These are phyloP conservation scores for Adoxophyes honmai DNA, from an alignment of 1,140 invertebrate species.

Conservation along the genomic window DNA sequence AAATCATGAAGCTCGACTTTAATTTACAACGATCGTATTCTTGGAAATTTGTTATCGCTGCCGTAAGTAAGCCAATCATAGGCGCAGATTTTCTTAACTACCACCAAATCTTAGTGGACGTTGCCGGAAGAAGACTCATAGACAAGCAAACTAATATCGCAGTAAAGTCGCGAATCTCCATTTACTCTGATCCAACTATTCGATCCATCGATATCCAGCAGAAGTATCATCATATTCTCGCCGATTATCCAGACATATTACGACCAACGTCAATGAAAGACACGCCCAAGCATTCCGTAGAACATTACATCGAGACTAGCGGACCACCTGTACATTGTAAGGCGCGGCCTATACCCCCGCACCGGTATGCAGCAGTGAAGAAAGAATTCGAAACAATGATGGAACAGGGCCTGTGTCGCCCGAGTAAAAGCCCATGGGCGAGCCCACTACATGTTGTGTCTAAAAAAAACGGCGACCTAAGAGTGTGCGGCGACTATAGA, in stretches of 20 bases:
- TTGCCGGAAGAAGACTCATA: neutral
- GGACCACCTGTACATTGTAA: constrained; percentile 7
- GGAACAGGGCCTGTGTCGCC: too few relatives aligned
- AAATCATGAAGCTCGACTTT: neutral
- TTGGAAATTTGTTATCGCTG: constrained; percentile 7
- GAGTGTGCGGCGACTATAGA: constrained; percentile 68
- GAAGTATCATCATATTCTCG: neutral
- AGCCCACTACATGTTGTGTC: too few relatives aligned
- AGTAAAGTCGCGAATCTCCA: neutral
- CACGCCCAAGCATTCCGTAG: neutral
- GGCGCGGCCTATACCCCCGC: constrained; percentile 2
- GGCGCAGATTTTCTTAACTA: constrained; percentile 30
- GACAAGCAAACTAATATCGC: neutral
- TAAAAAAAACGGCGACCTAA: constrained; percentile 52
- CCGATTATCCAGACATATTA: neutral
- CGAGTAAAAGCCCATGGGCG: too few relatives aligned
- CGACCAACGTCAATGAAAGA: neutral
- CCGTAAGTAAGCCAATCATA: constrained; percentile 27
- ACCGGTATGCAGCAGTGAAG: neutral
- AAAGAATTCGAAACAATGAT: constrained; percentile 11
- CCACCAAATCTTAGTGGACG: constrained; percentile 14
- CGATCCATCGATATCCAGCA: neutral
- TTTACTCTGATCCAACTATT: neutral
- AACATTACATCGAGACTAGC: neutral
- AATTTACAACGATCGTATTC: neutral